phyloP scores from a whole-genome alignment of 2,797 vertebrate species.

The Molossus alvarezi region DNA sequence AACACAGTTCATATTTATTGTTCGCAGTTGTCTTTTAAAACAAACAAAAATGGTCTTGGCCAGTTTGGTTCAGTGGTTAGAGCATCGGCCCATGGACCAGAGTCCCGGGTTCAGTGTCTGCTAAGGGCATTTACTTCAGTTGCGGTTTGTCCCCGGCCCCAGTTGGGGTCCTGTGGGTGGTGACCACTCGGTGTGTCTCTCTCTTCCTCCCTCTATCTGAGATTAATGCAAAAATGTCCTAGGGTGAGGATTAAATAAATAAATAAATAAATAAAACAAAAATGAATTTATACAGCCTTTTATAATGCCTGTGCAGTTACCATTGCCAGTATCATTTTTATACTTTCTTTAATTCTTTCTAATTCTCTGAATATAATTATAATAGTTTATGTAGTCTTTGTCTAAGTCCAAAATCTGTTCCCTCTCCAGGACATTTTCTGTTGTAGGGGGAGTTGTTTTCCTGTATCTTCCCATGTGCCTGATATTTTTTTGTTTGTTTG shows the following conservation, averaged over 20 bases:
- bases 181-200: too few species aligned
- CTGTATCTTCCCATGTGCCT: slow-evolving; percentile 2
- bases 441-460: not conserved
- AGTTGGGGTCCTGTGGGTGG: too few species aligned
- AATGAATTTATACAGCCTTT: slow-evolving; percentile 4
- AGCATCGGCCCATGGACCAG: too few species aligned
- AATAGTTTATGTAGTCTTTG: not conserved
- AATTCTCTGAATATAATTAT: slow-evolving; percentile 13
- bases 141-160: too few species aligned
- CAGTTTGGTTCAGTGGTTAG: too few species aligned
- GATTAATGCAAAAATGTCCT: too few species aligned
- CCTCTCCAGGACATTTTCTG: not conserved
- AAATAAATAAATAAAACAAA: not conserved
- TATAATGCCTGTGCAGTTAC: not conserved
- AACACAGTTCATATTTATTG: not conserved
- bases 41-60: not conserved
- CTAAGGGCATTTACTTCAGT: too few species aligned
- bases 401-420: slow-evolving; percentile 35
- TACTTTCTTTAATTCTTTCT: slow-evolving; percentile 29
- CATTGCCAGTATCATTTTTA: not conserved
- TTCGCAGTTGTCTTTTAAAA: slow-evolving; percentile 18
- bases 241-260: too few species aligned
- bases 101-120: too few species aligned
- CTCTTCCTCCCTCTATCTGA: too few species aligned
- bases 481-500: not conserved